These are phyloP conservation scores for Penaeus japonicus DNA, from an alignment of 1,140 invertebrate genomes.

Conservation along the genomic window DNA sequence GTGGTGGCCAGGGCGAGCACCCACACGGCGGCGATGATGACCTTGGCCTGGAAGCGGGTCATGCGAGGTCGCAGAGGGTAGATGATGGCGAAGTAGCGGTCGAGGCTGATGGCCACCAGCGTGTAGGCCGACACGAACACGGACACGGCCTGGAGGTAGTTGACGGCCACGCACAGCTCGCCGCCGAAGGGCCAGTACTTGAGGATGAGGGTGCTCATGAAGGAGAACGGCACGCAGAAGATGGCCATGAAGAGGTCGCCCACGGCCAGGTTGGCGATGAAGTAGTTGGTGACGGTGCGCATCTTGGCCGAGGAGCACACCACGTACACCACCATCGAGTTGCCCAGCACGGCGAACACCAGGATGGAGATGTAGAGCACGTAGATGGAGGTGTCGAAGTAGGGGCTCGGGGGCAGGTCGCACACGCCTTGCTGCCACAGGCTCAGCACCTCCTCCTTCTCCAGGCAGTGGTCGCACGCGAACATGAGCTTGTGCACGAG, in stretches of 20 bases:
- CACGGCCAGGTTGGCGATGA: slow-evolving; percentile 84
- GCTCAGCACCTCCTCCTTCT: neutral
- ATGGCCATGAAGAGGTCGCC: slow-evolving; percentile 86
- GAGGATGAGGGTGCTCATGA: slow-evolving; percentile 76
- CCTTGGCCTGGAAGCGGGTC: slow-evolving; percentile 74
- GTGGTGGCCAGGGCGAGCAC: slow-evolving; percentile 79
- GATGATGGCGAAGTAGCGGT: slow-evolving; percentile 88
- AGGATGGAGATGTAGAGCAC: slow-evolving; percentile 79
- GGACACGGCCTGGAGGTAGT: slow-evolving; percentile 77
- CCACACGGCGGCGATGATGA: slow-evolving; percentile 73
- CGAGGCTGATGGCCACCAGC: slow-evolving; percentile 83
- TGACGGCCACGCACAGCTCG: slow-evolving; percentile 78
- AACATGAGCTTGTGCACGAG: neutral
- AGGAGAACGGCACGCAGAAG: slow-evolving; percentile 87
- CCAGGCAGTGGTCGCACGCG: slow-evolving; percentile 32
- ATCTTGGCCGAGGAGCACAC: slow-evolving; percentile 79
- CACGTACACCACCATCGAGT: slow-evolving; percentile 83
- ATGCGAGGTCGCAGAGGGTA: slow-evolving; percentile 83
- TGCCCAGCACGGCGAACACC: slow-evolving; percentile 77
- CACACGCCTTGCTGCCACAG: slow-evolving; percentile 45
- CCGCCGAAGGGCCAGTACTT: slow-evolving; percentile 85
- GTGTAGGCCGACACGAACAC: slow-evolving; percentile 87
- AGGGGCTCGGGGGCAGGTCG: slow-evolving; percentile 23
- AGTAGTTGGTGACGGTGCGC: slow-evolving; percentile 87
- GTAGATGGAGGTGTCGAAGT: slow-evolving; percentile 74